A percentile compares a stretch with the other conserved stretches of the same genome.
Conservation (phyloP, 2,113 vertebrate species). For the Apodemus sylvaticus region DNA sequence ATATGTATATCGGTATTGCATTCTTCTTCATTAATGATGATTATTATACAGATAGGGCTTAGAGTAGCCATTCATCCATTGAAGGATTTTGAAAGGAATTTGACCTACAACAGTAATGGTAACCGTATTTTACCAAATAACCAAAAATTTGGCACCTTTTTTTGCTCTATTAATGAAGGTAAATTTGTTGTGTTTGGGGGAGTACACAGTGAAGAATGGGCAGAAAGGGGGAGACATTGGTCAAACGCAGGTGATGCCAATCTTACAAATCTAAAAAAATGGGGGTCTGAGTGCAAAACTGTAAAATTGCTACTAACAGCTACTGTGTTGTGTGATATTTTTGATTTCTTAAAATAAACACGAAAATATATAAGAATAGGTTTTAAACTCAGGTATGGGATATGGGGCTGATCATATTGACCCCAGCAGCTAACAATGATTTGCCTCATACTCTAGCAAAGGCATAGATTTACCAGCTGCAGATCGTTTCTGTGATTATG, state of each 20-base stretch:
- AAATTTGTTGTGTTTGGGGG: not conserved
- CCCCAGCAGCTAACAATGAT: too few relatives aligned
- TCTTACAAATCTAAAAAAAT: not conserved
- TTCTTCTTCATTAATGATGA: not conserved
- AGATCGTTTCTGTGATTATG: too few relatives aligned
- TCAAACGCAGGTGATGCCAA: not conserved
- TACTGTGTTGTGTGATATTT: not conserved
- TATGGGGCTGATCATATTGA: too few relatives aligned
- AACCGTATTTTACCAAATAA: conserved; percentile 17
- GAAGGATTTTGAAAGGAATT: not conserved
- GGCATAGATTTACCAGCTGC: too few relatives aligned
- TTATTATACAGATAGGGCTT: not conserved
- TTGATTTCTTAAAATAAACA: too few relatives aligned
- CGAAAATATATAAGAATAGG: too few relatives aligned
- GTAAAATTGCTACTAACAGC: not conserved
- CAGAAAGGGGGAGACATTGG: not conserved
- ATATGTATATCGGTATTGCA: not conserved
- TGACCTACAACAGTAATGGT: not conserved
- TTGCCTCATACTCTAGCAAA: too few relatives aligned
- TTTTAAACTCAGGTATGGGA: too few relatives aligned
- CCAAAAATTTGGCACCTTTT: not conserved
- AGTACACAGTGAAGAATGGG: not conserved
- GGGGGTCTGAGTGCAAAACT: not conserved
- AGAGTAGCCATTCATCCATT: not conserved
- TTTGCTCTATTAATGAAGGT: not conserved